Base-by-base conservation (phyloP, 2,888 invertebrate species). In the Xestia sexstrigata region DNA sequence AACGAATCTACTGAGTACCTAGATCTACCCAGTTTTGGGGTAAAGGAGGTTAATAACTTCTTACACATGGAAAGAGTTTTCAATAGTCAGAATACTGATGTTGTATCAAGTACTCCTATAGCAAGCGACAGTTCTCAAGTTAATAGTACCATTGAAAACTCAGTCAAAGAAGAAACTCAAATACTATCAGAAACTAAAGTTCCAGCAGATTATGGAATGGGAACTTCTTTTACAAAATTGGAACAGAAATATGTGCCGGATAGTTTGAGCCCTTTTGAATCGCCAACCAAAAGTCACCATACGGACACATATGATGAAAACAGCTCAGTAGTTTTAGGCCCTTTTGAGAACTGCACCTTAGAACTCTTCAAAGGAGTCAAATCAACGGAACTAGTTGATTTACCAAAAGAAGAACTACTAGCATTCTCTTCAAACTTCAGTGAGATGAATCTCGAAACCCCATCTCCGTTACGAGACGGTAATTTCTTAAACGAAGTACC, bases 301-400 rank as follows among this genome's bases (percentile, higher is more conserved):
- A 97, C 93, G 11, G 96, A 96, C 70, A 96, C 96, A 0, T 96
- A 94, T 81, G 95, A 96, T 68, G 96, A 96, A 89, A 95, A 97
- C 89, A 96, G 96, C 77, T 96, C 96, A n/a, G 97, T 97, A 9
- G 97, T 97, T 20, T 87, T 97, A 60, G 97, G 97, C 2, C 97
- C 97, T 0, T 97, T 97, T 85, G 97, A 97, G 84, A 97, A 97
- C 87, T 97, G 96, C 86, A 94, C 97, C 0, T 90, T 97, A 58
- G 97, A 97, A 78, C 92, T 96, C 55, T 97, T 95, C 88, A 97
- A 96, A 87, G 96, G 95, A 1, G 88, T 95, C 1, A 97, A 97
- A 91, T 95, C 97, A 0, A 88, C 87, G 1, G 96, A 97, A 63
- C 89, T 94, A 55, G 91, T 93, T 0, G 96, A 96, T 60, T 83